Conservation (phyloP, 2,888 invertebrate genomes). For the Tachystola acroxantha region DNA sequence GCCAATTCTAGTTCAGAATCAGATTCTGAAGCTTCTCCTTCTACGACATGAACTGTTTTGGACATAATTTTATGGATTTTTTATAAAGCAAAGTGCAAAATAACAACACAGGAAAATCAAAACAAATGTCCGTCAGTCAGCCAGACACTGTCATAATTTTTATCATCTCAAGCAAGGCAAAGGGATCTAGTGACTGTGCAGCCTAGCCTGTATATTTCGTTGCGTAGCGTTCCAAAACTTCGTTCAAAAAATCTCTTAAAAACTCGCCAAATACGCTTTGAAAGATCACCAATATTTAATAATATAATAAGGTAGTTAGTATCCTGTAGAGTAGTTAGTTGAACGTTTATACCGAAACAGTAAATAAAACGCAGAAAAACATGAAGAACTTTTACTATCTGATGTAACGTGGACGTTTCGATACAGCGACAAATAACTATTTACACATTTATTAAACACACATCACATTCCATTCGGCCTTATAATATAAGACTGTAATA, state of each 20-base stretch:
- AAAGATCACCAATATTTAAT: no score
- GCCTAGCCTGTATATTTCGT: background rate
- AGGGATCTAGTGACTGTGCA: background rate
- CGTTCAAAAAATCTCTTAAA: no score
- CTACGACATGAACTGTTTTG: slow-evolving; percentile 53
- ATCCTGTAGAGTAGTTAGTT: no score
- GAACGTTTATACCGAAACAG: no score
- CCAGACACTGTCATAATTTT: background rate
- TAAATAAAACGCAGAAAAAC: slow-evolving; percentile 52
- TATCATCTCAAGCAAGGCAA: background rate
- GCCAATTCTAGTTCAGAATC: slow-evolving; percentile 65
- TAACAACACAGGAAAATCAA: no score
- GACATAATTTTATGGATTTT: slow-evolving; percentile 49
- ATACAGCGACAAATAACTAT: slow-evolving; percentile 64
- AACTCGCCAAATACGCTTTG: no score
- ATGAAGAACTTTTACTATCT: slow-evolving; percentile 73
- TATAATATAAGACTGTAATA: no score
- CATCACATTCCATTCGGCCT: slow-evolving; percentile 22
- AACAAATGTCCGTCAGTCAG: no score
- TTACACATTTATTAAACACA: slow-evolving; percentile 44
- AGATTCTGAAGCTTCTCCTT: slow-evolving; percentile 67
- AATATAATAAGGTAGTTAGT: no score
- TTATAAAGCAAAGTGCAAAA: no score
- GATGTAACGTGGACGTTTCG: slow-evolving; percentile 71
- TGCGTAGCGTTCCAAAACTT: no score